These are phyloP conservation scores for Eidolon helvum DNA, from an alignment of 2,113 vertebrate genomes.

Conservation along the genomic window DNA sequence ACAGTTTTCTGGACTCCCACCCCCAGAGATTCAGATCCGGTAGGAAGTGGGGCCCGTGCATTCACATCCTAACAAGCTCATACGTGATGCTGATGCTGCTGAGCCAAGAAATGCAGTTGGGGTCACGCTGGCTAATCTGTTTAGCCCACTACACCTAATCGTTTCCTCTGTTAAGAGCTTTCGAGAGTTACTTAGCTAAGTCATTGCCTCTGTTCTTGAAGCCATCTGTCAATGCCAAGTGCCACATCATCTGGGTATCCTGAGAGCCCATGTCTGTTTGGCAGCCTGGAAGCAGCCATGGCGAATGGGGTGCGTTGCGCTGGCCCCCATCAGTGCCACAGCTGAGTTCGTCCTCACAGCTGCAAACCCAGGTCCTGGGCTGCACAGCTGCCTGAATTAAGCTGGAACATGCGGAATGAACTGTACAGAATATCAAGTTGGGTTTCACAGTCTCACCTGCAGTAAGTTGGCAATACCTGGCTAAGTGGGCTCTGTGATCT, in stretches of 20 bases:
- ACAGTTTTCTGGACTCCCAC: not conserved
- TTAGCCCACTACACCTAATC: not conserved
- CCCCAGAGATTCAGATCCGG: not conserved
- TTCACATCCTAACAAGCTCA: not conserved
- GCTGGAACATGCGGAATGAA: not conserved
- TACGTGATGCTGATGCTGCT: not conserved
- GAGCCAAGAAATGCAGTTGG: accelerated
- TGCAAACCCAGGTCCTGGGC: not conserved
- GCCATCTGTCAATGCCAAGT: not conserved
- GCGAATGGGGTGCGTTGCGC: not conserved
- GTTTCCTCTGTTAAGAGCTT: not conserved
- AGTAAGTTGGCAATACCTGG: not conserved
- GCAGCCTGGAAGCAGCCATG: not conserved
- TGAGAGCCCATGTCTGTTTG: not conserved
- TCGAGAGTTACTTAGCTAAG: not conserved
- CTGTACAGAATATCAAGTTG: accelerated
- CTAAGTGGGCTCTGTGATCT: not conserved
- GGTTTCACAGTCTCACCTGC: not conserved
- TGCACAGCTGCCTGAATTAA: not conserved
- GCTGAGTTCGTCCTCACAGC: not conserved
- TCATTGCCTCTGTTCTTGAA: not conserved
- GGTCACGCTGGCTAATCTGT: not conserved
- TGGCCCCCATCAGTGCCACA: not conserved
- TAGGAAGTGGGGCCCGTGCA: not conserved
- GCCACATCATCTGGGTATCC: not conserved